Evolutionary conservation across 2,113 vertebrate genomes (phyloP).

Genomic region (Anarhynchus alexandrinus): DNA sequence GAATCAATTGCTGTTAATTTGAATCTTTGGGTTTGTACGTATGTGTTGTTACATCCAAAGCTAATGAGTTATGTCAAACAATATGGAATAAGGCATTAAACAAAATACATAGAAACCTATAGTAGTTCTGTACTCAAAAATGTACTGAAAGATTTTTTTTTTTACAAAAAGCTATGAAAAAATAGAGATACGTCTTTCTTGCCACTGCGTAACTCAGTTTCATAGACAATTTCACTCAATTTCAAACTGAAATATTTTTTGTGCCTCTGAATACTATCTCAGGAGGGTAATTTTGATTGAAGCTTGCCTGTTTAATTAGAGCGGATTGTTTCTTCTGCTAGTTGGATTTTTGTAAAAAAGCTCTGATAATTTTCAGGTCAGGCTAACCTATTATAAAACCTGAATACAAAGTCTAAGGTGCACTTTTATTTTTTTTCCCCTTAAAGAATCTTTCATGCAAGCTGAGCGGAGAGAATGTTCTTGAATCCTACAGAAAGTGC

Average conservation of each 20-base stretch:
- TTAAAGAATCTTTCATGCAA: background rate
- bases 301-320: background rate
- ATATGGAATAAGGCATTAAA: background rate
- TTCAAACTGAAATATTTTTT: background rate
- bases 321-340: background rate
- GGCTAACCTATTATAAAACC: background rate
- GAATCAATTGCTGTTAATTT: background rate
- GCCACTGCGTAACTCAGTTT: background rate
- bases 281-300: background rate
- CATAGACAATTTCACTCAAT: background rate
- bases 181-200: background rate
- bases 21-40: background rate
- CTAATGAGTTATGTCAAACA: background rate
- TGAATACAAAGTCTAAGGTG: background rate
- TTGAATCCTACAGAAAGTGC: background rate
- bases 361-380: background rate
- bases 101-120: background rate
- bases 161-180: background rate
- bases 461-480: background rate
- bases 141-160: background rate
- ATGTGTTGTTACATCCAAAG: background rate
- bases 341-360: background rate
- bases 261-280: background rate
- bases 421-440: too few species aligned
- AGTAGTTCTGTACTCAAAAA: background rate